Base-by-base conservation (phyloP, 2,888 invertebrate genomes). In the Morinoia aosen region DNA sequence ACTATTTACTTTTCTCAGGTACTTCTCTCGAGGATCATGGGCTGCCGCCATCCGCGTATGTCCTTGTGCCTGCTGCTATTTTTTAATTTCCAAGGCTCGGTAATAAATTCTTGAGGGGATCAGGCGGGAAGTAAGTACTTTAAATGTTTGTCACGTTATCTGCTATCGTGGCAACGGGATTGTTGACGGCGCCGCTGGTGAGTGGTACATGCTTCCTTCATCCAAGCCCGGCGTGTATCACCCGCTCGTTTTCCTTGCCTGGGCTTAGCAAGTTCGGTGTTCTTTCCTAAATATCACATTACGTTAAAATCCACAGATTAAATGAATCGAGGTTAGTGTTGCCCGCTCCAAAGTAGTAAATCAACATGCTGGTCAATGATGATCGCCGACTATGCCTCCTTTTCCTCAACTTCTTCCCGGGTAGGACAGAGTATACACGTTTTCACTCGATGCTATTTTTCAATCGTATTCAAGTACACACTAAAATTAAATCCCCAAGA, bases 1-100 rank as follows among this genome's bases (percentile, higher is more conserved):
- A 76, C 76, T 76, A 76, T 76, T 76, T 76, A 76, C 76, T 76
- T 76, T 76, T 76, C 76, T 76, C 76, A 76, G 76, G 76, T 76
- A 76, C 76, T 64, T 64, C 25, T 58, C 25, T 76, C 76, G 8
- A 25, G 33, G 25, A 76, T 76, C 33, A 3, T 76, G 76, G 25
- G 33, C 33, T 19, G 76, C 76, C 33, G 76, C 25, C 76, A 76
- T 76, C 76, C 25, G 76, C 76, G 33, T 33, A 76, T 76, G 76
- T 76, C 76, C 76, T 76, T 76, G 76, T 33, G 76, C 33, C 25
- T 1, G 76, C 25, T 8, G 76, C 8, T 76, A 33, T 76, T 76
- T 76, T 76, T 76, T 76, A 76, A 76, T 76, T 76, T 76, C 76
- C 76, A 76, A 76, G 19, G 76, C 76, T 76, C 76, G 76, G 33